These are phyloP conservation scores for Regulus satrapa DNA, from an alignment of 2,113 vertebrate species.

Conservation along the genomic window DNA sequence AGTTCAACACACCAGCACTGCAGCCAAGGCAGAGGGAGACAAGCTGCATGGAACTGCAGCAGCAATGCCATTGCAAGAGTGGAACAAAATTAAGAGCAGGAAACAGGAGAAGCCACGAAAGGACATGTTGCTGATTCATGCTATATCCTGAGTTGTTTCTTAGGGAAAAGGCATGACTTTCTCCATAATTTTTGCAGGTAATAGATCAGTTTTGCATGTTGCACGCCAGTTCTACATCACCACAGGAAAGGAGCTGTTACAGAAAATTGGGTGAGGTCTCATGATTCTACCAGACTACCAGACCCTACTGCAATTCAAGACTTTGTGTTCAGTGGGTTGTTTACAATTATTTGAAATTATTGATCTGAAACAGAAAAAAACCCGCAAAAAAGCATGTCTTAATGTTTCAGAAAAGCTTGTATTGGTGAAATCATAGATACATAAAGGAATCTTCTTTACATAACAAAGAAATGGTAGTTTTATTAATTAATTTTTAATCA, in stretches of 20 bases:
- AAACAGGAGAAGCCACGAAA: background rate
- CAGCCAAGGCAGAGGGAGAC: background rate
- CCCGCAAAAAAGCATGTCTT: background rate
- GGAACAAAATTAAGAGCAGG: background rate
- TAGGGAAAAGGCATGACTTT: background rate
- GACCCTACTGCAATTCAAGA: background rate
- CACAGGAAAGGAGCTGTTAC: background rate
- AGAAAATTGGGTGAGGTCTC: background rate
- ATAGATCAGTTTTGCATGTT: background rate
- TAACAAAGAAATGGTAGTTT: background rate
- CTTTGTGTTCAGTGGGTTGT: background rate
- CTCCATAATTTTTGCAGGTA: background rate
- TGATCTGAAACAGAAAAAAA: background rate
- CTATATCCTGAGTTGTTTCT: background rate
- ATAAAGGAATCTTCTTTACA: background rate
- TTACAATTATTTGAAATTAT: background rate
- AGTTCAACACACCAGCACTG: background rate
- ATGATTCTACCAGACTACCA: background rate
- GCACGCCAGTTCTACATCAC: background rate
- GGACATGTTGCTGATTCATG: background rate
- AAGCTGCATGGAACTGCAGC: background rate
- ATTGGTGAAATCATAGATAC: background rate
- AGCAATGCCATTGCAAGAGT: background rate
- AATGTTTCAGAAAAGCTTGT: background rate
- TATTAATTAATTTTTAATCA: background rate